Evolutionary conservation across 1,140 invertebrate genomes (phyloP), one percentile per base, ranked within the genome.

Genomic region (Triops cancriformis): DNA sequence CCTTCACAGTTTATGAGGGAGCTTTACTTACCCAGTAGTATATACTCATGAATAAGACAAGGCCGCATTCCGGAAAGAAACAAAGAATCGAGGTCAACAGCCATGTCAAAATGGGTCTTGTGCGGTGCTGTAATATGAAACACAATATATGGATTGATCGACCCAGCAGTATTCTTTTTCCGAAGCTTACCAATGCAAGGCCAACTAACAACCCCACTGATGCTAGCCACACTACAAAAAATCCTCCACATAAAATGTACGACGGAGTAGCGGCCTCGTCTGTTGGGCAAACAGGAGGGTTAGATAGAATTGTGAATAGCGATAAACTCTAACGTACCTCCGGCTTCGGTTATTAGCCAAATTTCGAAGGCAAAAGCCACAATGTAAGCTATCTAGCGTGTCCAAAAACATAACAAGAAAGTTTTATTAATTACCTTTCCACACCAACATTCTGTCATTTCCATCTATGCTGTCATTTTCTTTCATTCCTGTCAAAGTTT

Each of bases 31-130:
- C 89, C 89, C 89, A 91, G 82, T 90, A 87, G 80, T 89, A 87
- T 41, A 91, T 87, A 75, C 88, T 89, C 89, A 90, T 90, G 82
- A 89, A 90, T 80, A 90, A 88, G 42, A 90, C 89, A 81, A 91
- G 85, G 80, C 88, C 89, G 79, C 89, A 89, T 84, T 91, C 90
- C 11, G 89, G 89, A 81, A 90, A 89, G 75, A 89, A 87, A 74
- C 90, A 87, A 23, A 90, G 83, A 31, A 89, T 89, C 26, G 90
- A 87, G 28, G 88, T 84, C 79, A 90, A 88, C 81, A 90, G 84
- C 90, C 90, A 91, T 27, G 86, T 86, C 79, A 91, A 81, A 23
- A 90, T 83, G 76, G 86, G 89, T 75, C 86, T 84, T 76, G 88
- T 86, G 82, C 88, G 88, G 84, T 89, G 88, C 89, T 90, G 85